A percentile compares a stretch with the other conserved stretches of the same genome.
These are phyloP conservation scores for Caenorhabditis plicata DNA, from an alignment of 2,888 invertebrate genomes.

Conservation along the genomic window DNA sequence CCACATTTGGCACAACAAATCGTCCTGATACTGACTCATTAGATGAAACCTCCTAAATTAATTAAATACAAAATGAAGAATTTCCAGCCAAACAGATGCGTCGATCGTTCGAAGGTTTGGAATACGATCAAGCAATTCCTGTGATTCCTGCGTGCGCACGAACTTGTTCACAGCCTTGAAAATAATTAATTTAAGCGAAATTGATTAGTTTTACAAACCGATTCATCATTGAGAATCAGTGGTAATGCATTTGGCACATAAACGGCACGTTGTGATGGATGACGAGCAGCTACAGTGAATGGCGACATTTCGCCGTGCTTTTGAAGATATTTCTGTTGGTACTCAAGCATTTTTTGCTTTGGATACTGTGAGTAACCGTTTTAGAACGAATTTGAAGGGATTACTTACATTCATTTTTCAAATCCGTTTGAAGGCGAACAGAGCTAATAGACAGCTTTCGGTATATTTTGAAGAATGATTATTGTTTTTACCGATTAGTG, in stretches of 20 bases:
- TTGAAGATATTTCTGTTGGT: not conserved
- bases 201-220: not conserved
- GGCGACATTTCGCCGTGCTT: constrained; percentile 7
- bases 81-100: not conserved
- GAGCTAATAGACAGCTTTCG: too few relatives aligned
- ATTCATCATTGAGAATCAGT: not conserved
- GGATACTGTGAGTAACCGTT: too few relatives aligned
- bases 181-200: not conserved
- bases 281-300: constrained; percentile 14
- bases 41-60: too few relatives aligned
- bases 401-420: too few relatives aligned
- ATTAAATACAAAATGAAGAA: not conserved
- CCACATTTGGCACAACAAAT: constrained; percentile 18
- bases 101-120: not conserved
- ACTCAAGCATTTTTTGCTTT: too few relatives aligned
- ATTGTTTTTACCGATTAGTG: too few relatives aligned
- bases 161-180: not conserved
- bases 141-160: not conserved
- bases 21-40: not conserved
- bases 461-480: too few relatives aligned
- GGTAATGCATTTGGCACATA: not conserved
- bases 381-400: too few relatives aligned
- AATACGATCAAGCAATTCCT: not conserved
- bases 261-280: constrained; percentile 11
- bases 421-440: too few relatives aligned